A percentile compares a stretch with the other conserved stretches of the same genome.
Conservation (phyloP, 2,113 vertebrate genomes). For the Oryctolagus cuniculus region DNA sequence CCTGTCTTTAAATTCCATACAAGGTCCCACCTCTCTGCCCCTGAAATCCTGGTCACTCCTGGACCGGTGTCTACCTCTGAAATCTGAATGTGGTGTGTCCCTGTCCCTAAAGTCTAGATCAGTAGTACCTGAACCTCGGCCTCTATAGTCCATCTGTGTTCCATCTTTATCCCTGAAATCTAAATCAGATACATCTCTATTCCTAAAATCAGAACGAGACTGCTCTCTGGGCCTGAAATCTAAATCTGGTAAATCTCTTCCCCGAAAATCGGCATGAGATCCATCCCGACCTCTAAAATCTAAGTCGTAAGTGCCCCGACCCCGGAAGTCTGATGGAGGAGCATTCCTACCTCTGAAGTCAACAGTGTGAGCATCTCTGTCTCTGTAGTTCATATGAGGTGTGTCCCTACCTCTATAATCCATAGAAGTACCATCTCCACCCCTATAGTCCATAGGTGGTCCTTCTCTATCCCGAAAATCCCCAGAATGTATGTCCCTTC, state of each 20-base stretch:
- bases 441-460: slow-evolving; percentile 90
- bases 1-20: slow-evolving; percentile 94
- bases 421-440: slow-evolving; percentile 88
- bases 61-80: slow-evolving; percentile 91
- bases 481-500: slow-evolving; percentile 87
- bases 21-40: slow-evolving; percentile 90
- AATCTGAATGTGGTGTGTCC: slow-evolving; percentile 89
- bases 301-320: slow-evolving; percentile 90
- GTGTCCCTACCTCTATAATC: slow-evolving; percentile 91
- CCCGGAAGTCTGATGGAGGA: slow-evolving; percentile 91
- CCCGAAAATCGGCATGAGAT: slow-evolving; percentile 90
- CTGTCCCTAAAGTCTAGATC: slow-evolving; percentile 93
- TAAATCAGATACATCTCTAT: slow-evolving; percentile 90
- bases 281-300: slow-evolving; percentile 93
- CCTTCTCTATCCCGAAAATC: slow-evolving; percentile 89
- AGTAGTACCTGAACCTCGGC: slow-evolving; percentile 87
- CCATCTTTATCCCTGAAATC: slow-evolving; percentile 90
- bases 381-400: slow-evolving; percentile 92
- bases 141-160: slow-evolving; percentile 82
- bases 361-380: slow-evolving; percentile 90
- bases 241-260: slow-evolving; percentile 91
- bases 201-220: slow-evolving; percentile 92
- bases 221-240: slow-evolving; percentile 92
- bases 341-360: slow-evolving; percentile 93
- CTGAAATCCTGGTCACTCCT: slow-evolving; percentile 93